Conservation (phyloP, 2,113 vertebrate species). For the Sula dactylatra region DNA sequence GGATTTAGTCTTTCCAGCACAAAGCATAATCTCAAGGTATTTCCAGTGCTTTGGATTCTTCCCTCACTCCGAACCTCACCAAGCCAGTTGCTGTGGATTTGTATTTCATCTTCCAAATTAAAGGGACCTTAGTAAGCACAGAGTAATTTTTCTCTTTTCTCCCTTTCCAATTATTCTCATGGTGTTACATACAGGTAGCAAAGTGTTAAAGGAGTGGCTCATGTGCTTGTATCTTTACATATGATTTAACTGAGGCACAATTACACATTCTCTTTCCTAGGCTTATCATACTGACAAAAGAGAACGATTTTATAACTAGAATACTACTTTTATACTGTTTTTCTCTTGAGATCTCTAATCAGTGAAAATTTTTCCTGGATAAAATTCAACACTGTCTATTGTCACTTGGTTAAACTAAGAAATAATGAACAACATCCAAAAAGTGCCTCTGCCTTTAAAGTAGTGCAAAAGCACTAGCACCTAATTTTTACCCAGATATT, state of each 20-base stretch:
- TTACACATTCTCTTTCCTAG: neutral
- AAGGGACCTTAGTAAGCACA: neutral
- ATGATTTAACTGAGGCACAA: neutral
- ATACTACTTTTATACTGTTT: neutral
- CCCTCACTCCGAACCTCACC: neutral
- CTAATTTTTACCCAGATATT: neutral
- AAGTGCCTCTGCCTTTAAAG: neutral
- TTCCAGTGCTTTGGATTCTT: neutral
- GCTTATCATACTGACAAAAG: neutral
- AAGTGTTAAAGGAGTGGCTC: neutral
- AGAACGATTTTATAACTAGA: slow-evolving; percentile 24
- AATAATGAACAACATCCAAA: neutral
- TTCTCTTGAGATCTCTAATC: neutral
- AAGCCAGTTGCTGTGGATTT: neutral
- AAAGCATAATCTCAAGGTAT: neutral
- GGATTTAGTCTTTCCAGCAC: neutral
- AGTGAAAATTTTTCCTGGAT: neutral
- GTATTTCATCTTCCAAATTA: neutral
- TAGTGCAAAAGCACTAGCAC: neutral
- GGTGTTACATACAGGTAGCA: neutral
- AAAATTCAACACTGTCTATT: neutral
- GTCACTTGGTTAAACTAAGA: neutral
- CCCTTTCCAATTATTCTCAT: neutral
- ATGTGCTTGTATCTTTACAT: neutral
- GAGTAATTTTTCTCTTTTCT: neutral